Percentiles rank a stretch among this genome's conserved stretches.
Evolutionary conservation across 2,888 invertebrate species (phyloP).

Genomic region (Ectobius pallidus): DNA sequence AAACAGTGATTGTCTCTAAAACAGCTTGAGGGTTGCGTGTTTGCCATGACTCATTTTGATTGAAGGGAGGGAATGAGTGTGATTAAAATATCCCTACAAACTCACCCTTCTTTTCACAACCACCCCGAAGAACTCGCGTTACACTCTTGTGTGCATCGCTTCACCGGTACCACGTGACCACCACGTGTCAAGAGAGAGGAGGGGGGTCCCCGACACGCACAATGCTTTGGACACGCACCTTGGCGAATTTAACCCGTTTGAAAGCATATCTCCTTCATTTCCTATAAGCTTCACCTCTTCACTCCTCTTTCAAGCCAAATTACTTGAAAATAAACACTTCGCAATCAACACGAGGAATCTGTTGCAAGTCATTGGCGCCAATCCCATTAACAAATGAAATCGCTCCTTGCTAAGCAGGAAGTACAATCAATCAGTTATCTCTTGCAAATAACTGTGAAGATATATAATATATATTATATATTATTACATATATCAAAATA

Average conservation of each 20-base stretch:
- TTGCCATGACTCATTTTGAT: slow-evolving; percentile 26
- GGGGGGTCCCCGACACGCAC: slow-evolving; percentile 15
- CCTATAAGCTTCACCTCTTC: not conserved
- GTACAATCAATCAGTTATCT: too few relatives aligned
- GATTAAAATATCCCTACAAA: slow-evolving; percentile 26
- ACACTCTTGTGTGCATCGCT: slow-evolving; percentile 18
- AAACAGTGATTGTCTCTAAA: not conserved
- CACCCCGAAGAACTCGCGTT: slow-evolving; percentile 22
- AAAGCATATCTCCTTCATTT: not conserved
- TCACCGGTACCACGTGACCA: slow-evolving; percentile 28
- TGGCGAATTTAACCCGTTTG: slow-evolving; percentile 24
- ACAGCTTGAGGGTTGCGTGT: slow-evolving; percentile 10
- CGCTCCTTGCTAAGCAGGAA: too few relatives aligned
- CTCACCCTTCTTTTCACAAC: not conserved
- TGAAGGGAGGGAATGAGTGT: slow-evolving; percentile 22
- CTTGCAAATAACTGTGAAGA: too few relatives aligned
- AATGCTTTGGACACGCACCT: slow-evolving; percentile 21
- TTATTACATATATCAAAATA: too few relatives aligned
- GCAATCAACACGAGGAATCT: too few relatives aligned
- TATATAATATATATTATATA: too few relatives aligned
- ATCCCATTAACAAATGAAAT: too few relatives aligned
- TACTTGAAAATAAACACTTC: not conserved
- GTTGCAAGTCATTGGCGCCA: too few relatives aligned
- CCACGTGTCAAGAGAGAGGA: slow-evolving; percentile 27
- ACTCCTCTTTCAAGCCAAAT: not conserved